Conservation (phyloP, 1,140 invertebrate genomes). For the Oppia nitens region DNA sequence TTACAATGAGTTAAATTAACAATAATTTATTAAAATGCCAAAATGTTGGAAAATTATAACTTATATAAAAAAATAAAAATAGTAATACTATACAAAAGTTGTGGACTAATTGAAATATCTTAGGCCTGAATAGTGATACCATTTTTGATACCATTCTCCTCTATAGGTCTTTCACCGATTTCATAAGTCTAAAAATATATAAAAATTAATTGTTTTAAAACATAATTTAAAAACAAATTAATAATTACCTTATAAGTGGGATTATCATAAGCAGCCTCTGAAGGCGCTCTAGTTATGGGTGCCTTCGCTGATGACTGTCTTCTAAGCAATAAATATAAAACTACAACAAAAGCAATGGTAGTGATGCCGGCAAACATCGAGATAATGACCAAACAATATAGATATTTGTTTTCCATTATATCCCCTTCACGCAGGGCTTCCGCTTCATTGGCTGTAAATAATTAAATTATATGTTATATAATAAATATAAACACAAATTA, state of each 20-base stretch:
- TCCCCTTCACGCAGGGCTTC: constrained; percentile 54
- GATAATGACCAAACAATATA: constrained; percentile 64
- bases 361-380: constrained; percentile 67
- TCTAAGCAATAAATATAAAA: constrained; percentile 57
- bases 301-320: constrained; percentile 50
- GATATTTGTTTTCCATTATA: constrained; percentile 38
- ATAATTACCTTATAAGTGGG: constrained; percentile 70
- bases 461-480: constrained; percentile 6
- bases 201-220: background rate
- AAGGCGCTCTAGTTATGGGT: constrained; percentile 40
- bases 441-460: constrained; percentile 41
- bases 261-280: constrained; percentile 66
- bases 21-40: background rate
- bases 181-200: constrained; percentile 19
- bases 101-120: background rate
- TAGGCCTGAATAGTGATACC: constrained; percentile 18
- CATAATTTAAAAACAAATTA: background rate
- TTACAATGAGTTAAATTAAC: background rate
- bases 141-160: constrained; percentile 18
- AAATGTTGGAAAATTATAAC: background rate
- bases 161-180: constrained; percentile 16
- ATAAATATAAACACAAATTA: constrained; percentile 8
- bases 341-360: constrained; percentile 54
- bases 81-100: background rate
- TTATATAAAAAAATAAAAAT: background rate